phyloP scores from a whole-genome alignment of 2,888 invertebrate species.

The Stomorhina lunata region DNA sequence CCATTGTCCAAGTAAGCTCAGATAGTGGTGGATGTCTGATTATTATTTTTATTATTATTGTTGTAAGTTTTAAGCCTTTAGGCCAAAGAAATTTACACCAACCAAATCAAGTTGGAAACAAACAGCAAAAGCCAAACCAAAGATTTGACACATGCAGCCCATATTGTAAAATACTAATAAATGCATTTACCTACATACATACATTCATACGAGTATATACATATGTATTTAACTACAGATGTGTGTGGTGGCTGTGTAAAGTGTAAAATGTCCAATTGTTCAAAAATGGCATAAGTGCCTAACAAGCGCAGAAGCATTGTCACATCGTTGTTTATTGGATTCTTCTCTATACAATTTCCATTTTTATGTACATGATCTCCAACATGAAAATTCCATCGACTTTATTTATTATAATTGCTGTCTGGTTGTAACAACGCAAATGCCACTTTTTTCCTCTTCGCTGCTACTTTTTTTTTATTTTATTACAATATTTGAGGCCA shows the following conservation, averaged over 20 bases:
- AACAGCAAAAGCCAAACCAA: not conserved
- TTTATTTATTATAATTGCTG: conserved; percentile 69
- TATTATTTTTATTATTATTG: conserved; percentile 43
- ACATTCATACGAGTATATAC: not conserved
- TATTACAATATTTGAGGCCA: conserved; percentile 20
- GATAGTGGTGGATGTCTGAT: conserved; percentile 29
- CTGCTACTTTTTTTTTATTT: not conserved
- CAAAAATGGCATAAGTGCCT: conserved; percentile 75
- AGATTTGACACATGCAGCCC: not conserved
- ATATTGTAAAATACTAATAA: not conserved
- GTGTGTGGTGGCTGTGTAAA: conserved; percentile 58
- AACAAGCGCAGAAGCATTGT: conserved; percentile 71
- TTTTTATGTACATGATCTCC: conserved; percentile 66
- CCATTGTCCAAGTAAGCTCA: conserved; percentile 28
- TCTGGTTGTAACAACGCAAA: conserved; percentile 59
- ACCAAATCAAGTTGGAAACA: conserved; percentile 35
- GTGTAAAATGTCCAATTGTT: conserved; percentile 71
- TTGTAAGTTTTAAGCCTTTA: conserved; percentile 47
- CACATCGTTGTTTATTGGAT: conserved; percentile 66
- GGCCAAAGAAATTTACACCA: conserved; percentile 66
- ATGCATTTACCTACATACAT: not conserved
- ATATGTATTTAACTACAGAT: not conserved
- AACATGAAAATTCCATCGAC: conserved; percentile 68
- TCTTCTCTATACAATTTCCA: conserved; percentile 65
- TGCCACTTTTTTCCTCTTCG: conserved; percentile 44